phyloP scores from a whole-genome alignment of 2,113 vertebrate species.

The Ciconia maguari region DNA sequence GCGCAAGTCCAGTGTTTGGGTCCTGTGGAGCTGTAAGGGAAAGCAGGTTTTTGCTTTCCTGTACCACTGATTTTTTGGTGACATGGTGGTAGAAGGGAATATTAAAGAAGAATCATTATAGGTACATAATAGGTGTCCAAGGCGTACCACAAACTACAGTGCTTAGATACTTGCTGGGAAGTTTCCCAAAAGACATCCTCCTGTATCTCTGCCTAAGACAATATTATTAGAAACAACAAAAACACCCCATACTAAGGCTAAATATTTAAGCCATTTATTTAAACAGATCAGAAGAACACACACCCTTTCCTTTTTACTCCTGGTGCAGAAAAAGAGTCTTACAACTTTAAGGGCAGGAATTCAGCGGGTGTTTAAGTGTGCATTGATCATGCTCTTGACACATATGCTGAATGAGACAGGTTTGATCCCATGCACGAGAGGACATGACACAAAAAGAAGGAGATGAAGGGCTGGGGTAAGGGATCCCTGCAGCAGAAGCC shows the following conservation, averaged over 20 bases:
- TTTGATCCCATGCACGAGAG: not conserved
- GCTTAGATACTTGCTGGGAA: not conserved
- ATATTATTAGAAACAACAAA: slow-evolving; percentile 30
- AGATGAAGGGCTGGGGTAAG: not conserved
- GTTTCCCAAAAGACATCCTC: not conserved
- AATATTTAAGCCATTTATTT: slow-evolving; percentile 1
- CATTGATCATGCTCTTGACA: not conserved
- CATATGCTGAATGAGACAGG: rapidly evolving
- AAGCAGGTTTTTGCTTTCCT: not conserved
- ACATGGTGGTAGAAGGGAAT: not conserved
- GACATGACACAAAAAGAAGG: not conserved
- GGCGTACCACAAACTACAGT: not conserved
- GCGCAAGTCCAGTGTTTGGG: not conserved
- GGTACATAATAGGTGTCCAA: not conserved
- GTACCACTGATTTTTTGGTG: not conserved
- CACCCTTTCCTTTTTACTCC: not conserved
- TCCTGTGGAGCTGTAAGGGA: not conserved
- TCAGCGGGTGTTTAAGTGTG: rapidly evolving
- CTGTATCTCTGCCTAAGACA: not conserved
- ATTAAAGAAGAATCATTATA: not conserved
- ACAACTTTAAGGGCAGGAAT: not conserved
- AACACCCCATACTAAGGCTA: not conserved
- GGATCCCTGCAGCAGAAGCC: not conserved
- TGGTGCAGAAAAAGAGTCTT: not conserved
- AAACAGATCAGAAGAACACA: not conserved